These are phyloP conservation scores for Scolopax rusticola DNA, from an alignment of 2,797 vertebrate species.

Conservation along the genomic window DNA sequence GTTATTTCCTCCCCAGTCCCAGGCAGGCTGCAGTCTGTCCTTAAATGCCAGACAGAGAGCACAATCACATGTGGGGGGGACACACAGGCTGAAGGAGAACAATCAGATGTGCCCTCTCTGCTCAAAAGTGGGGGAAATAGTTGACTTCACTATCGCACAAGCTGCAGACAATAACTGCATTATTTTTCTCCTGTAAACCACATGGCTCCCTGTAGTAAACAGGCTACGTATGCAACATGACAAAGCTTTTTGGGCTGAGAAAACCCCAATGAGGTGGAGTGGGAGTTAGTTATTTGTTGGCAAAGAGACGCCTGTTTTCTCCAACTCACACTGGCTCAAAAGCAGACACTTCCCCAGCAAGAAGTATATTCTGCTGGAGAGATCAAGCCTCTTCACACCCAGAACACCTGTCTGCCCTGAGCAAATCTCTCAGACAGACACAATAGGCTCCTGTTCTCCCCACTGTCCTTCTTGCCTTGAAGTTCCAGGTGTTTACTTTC, in stretches of 20 bases:
- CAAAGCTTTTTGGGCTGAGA: slow-evolving; percentile 34
- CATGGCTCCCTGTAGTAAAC: slow-evolving; percentile 18
- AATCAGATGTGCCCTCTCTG: not conserved
- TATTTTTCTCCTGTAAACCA: not conserved
- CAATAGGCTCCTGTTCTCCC: not conserved
- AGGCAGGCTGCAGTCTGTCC: not conserved
- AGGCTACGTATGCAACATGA: not conserved
- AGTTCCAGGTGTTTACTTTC: not conserved
- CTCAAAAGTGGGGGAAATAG: not conserved
- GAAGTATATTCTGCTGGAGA: not conserved
- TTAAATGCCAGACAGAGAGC: not conserved
- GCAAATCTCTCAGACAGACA: not conserved
- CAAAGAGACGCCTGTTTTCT: not conserved
- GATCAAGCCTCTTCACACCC: not conserved
- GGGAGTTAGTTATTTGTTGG: slow-evolving; percentile 20
- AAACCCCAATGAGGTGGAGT: not conserved
- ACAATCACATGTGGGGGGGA: not conserved
- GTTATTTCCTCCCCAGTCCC: not conserved
- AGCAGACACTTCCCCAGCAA: not conserved
- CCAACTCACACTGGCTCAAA: not conserved
- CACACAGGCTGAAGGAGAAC: not conserved
- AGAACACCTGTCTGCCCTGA: not conserved
- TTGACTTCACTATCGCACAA: not conserved
- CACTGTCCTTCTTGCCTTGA: not conserved
- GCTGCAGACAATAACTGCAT: not conserved